Conservation (phyloP, 2,888 invertebrate genomes). For the Dorcus parallelipipedus region DNA sequence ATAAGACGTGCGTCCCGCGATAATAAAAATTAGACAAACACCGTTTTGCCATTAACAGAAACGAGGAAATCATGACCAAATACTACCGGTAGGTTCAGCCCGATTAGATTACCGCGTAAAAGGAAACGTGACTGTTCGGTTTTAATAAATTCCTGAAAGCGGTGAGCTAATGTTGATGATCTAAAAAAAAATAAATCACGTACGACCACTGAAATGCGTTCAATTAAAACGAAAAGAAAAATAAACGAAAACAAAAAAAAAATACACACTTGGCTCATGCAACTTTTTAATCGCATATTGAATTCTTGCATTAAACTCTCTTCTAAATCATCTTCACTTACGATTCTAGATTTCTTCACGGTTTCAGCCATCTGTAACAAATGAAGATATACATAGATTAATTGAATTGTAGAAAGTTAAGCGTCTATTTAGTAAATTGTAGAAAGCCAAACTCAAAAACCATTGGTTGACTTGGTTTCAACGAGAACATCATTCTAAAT, state of each 20-base stretch:
- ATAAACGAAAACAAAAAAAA: constrained; percentile 15
- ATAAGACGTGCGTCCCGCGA: neutral
- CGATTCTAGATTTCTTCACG: constrained; percentile 49
- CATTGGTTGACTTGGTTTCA: too few species aligned
- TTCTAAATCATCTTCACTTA: constrained; percentile 48
- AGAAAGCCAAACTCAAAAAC: too few species aligned
- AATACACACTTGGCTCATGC: constrained; percentile 48
- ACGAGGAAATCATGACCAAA: too few species aligned
- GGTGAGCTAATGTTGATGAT: too few species aligned
- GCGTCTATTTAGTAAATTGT: too few species aligned
- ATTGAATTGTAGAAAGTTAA: neutral
- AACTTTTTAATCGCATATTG: constrained; percentile 48
- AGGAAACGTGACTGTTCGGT: too few species aligned
- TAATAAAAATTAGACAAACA: neutral
- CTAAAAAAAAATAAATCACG: too few species aligned
- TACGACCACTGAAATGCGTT: neutral
- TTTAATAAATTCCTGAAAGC: too few species aligned
- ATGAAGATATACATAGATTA: constrained; percentile 7
- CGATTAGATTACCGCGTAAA: too few species aligned
- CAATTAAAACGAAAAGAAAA: constrained; percentile 8
- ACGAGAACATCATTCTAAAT: too few species aligned
- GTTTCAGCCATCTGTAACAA: constrained; percentile 49
- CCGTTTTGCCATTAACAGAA: neutral
- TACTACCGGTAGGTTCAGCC: too few species aligned
- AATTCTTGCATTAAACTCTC: constrained; percentile 49